Evolutionary conservation across 2,888 invertebrate species (phyloP), one percentile per base, ranked within the genome.

Genomic region (Ypsolopha sequella): DNA sequence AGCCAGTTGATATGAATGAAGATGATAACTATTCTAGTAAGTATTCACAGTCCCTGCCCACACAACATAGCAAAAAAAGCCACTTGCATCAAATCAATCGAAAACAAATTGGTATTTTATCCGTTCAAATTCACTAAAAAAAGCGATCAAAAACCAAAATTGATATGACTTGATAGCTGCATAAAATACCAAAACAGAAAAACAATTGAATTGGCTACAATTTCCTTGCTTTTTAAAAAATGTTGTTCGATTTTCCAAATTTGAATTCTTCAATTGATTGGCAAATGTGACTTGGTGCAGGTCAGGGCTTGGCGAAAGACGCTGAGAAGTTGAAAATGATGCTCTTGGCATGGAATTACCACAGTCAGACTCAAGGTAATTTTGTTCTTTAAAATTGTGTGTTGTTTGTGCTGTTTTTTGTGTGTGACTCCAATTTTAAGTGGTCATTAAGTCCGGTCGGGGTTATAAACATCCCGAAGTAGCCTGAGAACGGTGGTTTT

Each of bases 311-410:
- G 88, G 89, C 92, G 90, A 94, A 94, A 90, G 94, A 94, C 79
- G 93, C 93, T 68, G 94, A 94, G 88, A 94, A 94, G 88, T 89
- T 94, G 88, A 94, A 94, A 89, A 89, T 93, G 88, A 94, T 94
- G 93, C 90, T 94, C 84, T 90, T 94, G 76, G 94, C 94, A 73
- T 94, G 94, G 94, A 94, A 94, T 90, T 93, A 93, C 88, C 93
- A 93, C 88, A 92, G 91, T 87, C 93, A 93, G 76, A 84, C 88
- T 68, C 91, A 89, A 90, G 90, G 90, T 89, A 89, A 88, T 57
- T 9, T 35, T 41, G 7, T 48, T 9, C 34, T 46, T 48, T 6
- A 48, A 45, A 33, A 10, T 45, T 39, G 9, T 39, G 10, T n/a
- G 39, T 39, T 10, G 39, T 7, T 24, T 45, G 43, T 43, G 43